Evolutionary conservation across 2,113 vertebrate genomes (phyloP).

Genomic region (Aegithalos caudatus): DNA sequence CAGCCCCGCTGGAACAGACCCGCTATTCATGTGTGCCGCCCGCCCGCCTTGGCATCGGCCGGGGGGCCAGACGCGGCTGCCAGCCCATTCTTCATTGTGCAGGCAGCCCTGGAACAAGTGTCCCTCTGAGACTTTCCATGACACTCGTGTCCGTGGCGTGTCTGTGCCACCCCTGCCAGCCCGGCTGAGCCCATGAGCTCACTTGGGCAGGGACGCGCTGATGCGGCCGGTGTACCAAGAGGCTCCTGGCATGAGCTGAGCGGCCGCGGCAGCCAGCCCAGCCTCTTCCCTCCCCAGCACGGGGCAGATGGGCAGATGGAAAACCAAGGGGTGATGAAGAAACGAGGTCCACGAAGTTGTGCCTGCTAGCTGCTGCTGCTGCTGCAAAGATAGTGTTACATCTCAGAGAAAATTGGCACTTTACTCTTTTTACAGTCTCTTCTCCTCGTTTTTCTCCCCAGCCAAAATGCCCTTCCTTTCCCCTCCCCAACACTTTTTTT

Average conservation of each 20-base stretch:
- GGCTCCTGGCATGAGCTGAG: background rate
- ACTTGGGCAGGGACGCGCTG: background rate
- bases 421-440: background rate
- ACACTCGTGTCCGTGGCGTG: background rate
- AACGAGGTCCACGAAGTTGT: background rate
- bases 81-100: slow-evolving; percentile 30
- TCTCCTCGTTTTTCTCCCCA: background rate
- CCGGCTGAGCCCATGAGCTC: slow-evolving; percentile 57
- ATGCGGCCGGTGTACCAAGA: slow-evolving; percentile 31
- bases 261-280: background rate
- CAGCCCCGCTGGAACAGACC: slow-evolving; percentile 72
- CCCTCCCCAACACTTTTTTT: background rate
- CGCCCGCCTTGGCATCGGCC: slow-evolving; percentile 17
- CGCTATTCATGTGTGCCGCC: slow-evolving; percentile 69
- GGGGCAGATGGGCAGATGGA: accelerated
- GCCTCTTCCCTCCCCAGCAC: background rate
- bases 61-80: background rate
- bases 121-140: slow-evolving; percentile 17
- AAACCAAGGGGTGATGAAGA: background rate
- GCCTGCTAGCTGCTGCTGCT: background rate
- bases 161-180: background rate
- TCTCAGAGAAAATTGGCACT: background rate
- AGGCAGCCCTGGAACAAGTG: background rate
- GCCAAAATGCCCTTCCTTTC: slow-evolving; percentile 15
- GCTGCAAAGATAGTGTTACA: background rate